These are phyloP conservation scores for Meteorus sp. DNA, from an alignment of 1,140 invertebrate species.

Conservation along the genomic window DNA sequence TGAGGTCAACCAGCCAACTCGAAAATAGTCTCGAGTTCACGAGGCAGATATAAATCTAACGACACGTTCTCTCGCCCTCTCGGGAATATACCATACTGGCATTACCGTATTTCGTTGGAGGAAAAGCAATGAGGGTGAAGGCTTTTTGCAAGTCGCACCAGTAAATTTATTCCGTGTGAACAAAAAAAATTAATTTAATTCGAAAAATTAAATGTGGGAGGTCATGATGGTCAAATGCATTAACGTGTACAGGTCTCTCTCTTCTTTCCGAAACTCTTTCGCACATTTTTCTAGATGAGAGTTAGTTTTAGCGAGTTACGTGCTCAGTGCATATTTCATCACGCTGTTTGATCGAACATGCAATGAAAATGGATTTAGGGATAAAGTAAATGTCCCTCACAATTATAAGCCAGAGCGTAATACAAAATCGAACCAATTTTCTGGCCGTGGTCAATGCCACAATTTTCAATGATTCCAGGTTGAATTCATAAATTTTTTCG, in stretches of 20 bases:
- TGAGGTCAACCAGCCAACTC: slow-evolving; percentile 41
- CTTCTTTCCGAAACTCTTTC: background rate
- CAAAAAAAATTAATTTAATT: slow-evolving; percentile 24
- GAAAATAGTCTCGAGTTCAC: slow-evolving; percentile 46
- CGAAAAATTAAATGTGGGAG: slow-evolving; percentile 41
- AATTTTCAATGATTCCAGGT: too few relatives aligned
- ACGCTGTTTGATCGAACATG: too few relatives aligned
- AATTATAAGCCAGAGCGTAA: too few relatives aligned
- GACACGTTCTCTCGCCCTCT: slow-evolving; percentile 34
- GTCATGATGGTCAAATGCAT: slow-evolving; percentile 40
- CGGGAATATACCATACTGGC: slow-evolving; percentile 6
- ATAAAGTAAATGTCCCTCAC: too few relatives aligned
- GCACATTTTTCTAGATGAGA: background rate
- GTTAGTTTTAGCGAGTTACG: background rate
- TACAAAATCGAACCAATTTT: too few relatives aligned
- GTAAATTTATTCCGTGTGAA: slow-evolving; percentile 40
- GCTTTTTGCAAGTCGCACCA: slow-evolving; percentile 31
- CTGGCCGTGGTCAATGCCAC: too few relatives aligned
- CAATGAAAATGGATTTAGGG: too few relatives aligned
- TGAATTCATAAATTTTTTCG: too few relatives aligned
- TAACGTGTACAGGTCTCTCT: slow-evolving; percentile 33
- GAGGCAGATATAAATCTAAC: slow-evolving; percentile 50
- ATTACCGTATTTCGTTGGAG: slow-evolving; percentile 23
- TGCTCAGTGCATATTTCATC: background rate
- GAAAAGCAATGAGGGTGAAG: background rate